Base-by-base conservation (phyloP, 2,888 invertebrate genomes). In the Catocala fraxini region DNA sequence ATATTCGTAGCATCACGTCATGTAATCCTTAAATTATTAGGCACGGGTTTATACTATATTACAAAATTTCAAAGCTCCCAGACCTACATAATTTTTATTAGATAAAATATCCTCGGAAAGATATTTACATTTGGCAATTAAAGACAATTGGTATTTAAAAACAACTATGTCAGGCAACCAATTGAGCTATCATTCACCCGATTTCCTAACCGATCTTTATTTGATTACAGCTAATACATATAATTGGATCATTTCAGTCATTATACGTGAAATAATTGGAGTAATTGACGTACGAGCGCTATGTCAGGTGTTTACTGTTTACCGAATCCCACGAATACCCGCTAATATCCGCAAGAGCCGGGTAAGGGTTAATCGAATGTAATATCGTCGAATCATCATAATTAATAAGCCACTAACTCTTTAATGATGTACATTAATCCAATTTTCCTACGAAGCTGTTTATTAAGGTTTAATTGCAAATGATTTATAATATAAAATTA, bases 181-280 rank as follows among this genome's bases (percentile, higher is more conserved):
- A 48, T 48, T 7, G 39, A 51, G 35, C 34, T 34, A 34, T n/a
- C 6, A 51, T 51, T 49, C 5, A 34, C 12, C 12, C 12, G 39
- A 51, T 35, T 35, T 51, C 51, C 35, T n/a, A 35, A 51, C 12
- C 39, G 25, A 4, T 25, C 35, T 51, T 51, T 35, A 47, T 47
- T 33, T 48, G 34, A 51, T 51, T 35, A 51, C 39, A 39, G 4
- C 12, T 51, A 58, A 66, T 59, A 13, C 46, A 15, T 54, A 42
- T 60, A 60, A 70, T 60, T 63, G 66, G 62, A 49, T 59, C 59
- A 51, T 62, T 59, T 12, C 15, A 35, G 45, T 45, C 12, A 25
- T 46, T 57, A 53, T 48, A 54, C 1, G 39, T 35, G 49, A 59
- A 73, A 65, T 61, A 47, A 46, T 39, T 15, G 2, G 39, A 34